Base-by-base conservation (phyloP, 2,113 vertebrate species). In the Epinephelus cyanopodus region DNA sequence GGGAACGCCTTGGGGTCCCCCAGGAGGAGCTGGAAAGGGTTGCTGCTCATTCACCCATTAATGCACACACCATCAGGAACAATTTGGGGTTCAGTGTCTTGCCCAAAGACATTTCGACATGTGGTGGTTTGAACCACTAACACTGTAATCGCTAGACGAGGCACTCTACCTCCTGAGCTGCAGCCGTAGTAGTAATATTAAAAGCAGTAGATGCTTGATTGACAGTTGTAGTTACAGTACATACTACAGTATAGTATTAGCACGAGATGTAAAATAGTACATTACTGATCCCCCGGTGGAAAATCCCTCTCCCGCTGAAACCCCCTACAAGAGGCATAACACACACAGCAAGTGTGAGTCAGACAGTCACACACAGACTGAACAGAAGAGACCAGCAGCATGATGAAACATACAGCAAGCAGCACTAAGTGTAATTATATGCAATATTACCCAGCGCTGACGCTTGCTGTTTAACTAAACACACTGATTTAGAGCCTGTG, bases 401-500 rank as follows among this genome's bases (percentile, higher is more conserved):
- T 48, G 50, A 25, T 27, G 15, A 47, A 74, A 48, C 18, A 12
- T 53, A 68, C 12, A 0, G 29, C 69, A 52, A 82, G 63, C 66
- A 58, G 25, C 33, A 39, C 29, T 73, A 39, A 14, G 6, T 79
- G 73, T 65, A 69, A 67, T 72, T 67, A 45, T 56, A 61, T 3
- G 57, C 53, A 69, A 29, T 72, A 60, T 73, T 64, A 11, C 27
- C 74, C 19, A 29, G 54, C 3, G 3, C 10, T 62, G 66, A 57
- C 0, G 15, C 47, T 56, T 18, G 14, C 74, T 67, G 27, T 53
- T 85, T 75, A 61, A 76, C 62, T 79, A 60, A 89, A 82, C 63
- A 56, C 27, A 3, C 52, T 73, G 65, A 78, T 79, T 83, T 65
- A 84, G 29, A 58, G 50, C 25, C 66, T 42, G 0, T 72, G 74